Percentiles rank a stretch among this genome's conserved stretches.
Conservation (phyloP, 2,888 invertebrate species). For the Callimorpha dominula region DNA sequence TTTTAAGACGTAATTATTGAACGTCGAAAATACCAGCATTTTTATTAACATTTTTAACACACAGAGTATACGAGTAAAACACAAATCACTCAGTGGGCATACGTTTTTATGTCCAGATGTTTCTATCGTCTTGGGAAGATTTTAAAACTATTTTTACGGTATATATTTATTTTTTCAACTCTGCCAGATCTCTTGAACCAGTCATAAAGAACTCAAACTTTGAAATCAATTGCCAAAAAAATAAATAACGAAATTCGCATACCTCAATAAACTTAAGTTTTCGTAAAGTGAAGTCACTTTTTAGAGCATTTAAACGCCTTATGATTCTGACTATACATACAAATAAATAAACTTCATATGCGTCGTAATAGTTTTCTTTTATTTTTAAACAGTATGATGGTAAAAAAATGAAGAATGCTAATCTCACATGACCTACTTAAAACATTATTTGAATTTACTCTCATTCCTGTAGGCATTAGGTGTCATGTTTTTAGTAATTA, state of each 20-base stretch:
- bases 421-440: too few relatives aligned
- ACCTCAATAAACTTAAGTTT: background rate
- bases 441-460: too few relatives aligned
- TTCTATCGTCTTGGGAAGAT: conserved; percentile 13
- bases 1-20: background rate
- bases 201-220: conserved; percentile 17
- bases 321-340: too few relatives aligned
- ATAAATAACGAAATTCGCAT: conserved; percentile 14
- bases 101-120: conserved; percentile 22
- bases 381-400: too few relatives aligned
- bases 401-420: too few relatives aligned
- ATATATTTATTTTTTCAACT: conserved; percentile 20
- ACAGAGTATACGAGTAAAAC: conserved; percentile 1
- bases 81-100: conserved; percentile 9
- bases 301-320: too few relatives aligned
- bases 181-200: conserved; percentile 17
- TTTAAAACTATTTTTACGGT: conserved; percentile 18
- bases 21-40: background rate
- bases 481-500: too few relatives aligned
- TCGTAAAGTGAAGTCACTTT: too few relatives aligned
- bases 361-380: too few relatives aligned
- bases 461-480: too few relatives aligned
- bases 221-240: conserved; percentile 9
- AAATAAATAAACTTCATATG: too few relatives aligned
- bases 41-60: conserved; percentile 8